These are phyloP conservation scores for Turdus rufiventris DNA, from an alignment of 2,113 vertebrate species.

Conservation along the genomic window DNA sequence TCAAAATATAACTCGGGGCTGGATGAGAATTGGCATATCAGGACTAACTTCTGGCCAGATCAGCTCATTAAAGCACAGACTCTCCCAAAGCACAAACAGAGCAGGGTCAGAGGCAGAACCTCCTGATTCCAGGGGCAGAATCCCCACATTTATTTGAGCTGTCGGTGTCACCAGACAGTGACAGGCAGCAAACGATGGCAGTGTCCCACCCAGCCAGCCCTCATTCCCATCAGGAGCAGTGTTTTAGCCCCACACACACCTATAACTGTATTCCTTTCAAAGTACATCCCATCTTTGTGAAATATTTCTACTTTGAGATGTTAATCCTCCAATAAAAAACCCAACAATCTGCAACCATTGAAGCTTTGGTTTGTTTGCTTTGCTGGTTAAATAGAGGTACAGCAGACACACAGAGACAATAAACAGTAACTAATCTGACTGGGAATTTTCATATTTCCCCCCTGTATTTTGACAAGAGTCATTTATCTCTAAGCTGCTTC, in stretches of 20 bases:
- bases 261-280: neutral
- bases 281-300: neutral
- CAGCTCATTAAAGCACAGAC: neutral
- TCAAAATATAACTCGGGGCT: neutral
- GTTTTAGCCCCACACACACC: neutral
- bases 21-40: neutral
- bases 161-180: neutral
- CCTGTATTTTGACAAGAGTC: neutral
- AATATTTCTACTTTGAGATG: neutral
- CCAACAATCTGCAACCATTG: neutral
- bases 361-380: neutral
- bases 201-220: neutral
- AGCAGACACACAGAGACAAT: neutral
- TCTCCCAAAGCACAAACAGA: rapidly evolving
- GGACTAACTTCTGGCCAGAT: neutral
- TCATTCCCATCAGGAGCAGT: neutral
- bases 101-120: neutral
- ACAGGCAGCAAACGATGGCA: neutral
- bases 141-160: neutral
- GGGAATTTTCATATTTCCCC: neutral
- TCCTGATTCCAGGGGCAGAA: neutral
- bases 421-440: neutral
- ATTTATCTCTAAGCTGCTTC: neutral
- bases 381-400: neutral
- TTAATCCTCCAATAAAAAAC: neutral